Evolutionary conservation across 2,113 vertebrate genomes (phyloP).

Genomic region (Bubo scandiacus): DNA sequence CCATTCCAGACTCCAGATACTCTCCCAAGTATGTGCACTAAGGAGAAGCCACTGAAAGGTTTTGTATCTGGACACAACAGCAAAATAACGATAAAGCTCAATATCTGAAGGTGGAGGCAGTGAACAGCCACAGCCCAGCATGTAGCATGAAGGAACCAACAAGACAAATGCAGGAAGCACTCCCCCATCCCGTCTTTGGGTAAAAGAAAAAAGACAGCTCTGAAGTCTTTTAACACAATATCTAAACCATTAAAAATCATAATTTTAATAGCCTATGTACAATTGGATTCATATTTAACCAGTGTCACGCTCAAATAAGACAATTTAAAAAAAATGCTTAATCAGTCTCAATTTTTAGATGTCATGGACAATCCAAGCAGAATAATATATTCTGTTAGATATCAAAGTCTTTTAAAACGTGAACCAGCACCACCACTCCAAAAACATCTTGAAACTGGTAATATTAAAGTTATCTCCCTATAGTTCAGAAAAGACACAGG

Average conservation of each 20-base stretch:
- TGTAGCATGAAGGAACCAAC: not conserved
- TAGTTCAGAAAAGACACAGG: not conserved
- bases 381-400: not conserved
- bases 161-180: not conserved
- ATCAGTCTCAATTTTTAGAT: not conserved
- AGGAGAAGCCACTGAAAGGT: not conserved
- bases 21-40: not conserved
- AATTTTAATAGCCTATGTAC: not conserved
- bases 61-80: not conserved
- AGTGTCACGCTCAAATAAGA: not conserved
- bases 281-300: not conserved
- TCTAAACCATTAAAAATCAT: not conserved
- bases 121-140: rapidly evolving
- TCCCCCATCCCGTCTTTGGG: not conserved
- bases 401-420: not conserved
- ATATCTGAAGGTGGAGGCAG: not conserved
- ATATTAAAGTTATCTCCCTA: not conserved
- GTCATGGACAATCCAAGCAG: not conserved
- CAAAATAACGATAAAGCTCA: not conserved
- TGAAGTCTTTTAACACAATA: not conserved
- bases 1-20: not conserved
- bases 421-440: not conserved
- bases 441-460: not conserved
- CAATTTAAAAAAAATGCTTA: not conserved
- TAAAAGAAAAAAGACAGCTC: not conserved